A percentile compares a stretch with the other conserved stretches of the same genome.
Evolutionary conservation across 2,113 vertebrate genomes (phyloP).

Genomic region (Chamaetylas fuelleborni): DNA sequence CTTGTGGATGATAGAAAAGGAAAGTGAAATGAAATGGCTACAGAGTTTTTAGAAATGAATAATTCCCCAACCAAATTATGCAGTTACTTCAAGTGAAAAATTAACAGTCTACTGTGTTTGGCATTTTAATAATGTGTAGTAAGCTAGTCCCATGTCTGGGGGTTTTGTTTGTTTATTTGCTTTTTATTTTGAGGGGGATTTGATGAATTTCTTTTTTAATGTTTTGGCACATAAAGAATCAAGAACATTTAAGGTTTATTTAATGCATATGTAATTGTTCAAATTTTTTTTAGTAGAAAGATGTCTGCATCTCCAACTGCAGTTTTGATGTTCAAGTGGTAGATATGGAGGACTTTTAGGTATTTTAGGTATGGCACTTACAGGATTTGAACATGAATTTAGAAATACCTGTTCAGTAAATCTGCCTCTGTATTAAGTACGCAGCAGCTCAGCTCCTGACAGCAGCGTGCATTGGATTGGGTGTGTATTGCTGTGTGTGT

Average conservation of each 20-base stretch:
- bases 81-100: slow-evolving; percentile 71
- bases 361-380: background rate
- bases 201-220: background rate
- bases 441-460: background rate
- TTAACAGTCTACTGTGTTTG: slow-evolving; percentile 55
- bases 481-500: background rate
- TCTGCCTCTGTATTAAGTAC: background rate
- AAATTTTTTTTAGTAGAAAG: background rate
- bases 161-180: background rate
- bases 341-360: background rate
- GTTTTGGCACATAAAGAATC: background rate
- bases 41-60: slow-evolving; percentile 53
- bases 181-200: background rate
- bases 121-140: slow-evolving; percentile 57
- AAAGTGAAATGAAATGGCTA: slow-evolving; percentile 68
- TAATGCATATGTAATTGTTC: background rate
- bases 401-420: background rate
- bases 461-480: background rate
- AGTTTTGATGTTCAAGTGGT: background rate
- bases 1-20: slow-evolving; percentile 50
- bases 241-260: background rate
- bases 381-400: background rate
- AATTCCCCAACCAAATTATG: slow-evolving; percentile 48
- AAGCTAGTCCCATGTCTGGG: background rate
- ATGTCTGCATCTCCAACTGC: background rate